These are phyloP conservation scores for Clistopyga incitator DNA, from an alignment of 2,888 invertebrate species.

Conservation along the genomic window DNA sequence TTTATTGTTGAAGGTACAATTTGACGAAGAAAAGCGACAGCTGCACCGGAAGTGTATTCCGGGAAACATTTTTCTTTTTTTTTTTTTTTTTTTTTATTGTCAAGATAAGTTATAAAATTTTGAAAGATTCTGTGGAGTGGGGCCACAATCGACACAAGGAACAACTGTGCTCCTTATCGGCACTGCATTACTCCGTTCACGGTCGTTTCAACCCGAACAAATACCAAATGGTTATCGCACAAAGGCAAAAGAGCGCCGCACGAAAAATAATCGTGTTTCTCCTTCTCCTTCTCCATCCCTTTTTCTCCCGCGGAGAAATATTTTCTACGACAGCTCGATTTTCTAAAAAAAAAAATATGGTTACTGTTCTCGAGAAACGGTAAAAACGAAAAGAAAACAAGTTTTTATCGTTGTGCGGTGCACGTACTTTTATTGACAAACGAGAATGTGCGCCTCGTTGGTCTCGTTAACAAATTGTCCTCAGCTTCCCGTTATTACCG, in stretches of 20 bases:
- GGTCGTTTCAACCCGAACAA: constrained; percentile 46
- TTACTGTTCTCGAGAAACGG: background rate
- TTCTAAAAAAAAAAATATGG: background rate
- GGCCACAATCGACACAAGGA: constrained; percentile 47
- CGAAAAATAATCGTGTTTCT: constrained; percentile 19
- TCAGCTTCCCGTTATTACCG: constrained; percentile 22
- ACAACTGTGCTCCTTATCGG: constrained; percentile 55
- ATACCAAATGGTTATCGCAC: constrained; percentile 59
- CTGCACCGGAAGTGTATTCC: background rate
- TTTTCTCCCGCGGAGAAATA: background rate
- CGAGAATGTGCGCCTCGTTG: background rate
- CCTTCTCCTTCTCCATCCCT: background rate
- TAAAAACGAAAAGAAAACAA: background rate
- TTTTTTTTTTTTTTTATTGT: constrained; percentile 17
- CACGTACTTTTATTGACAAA: background rate
- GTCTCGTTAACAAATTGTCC: constrained; percentile 26
- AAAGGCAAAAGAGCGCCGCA: constrained; percentile 54
- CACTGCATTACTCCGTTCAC: constrained; percentile 1
- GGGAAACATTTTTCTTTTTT: too few relatives aligned
- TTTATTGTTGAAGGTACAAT: background rate
- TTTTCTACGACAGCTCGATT: background rate
- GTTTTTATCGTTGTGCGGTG: constrained; percentile 2
- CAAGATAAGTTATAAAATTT: constrained; percentile 28
- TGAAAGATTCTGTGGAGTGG: background rate
- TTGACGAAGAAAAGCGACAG: background rate